These are phyloP conservation scores for Poeciliopsis occidentalis DNA, from an alignment of 2,113 vertebrate genomes.

Conservation along the genomic window DNA sequence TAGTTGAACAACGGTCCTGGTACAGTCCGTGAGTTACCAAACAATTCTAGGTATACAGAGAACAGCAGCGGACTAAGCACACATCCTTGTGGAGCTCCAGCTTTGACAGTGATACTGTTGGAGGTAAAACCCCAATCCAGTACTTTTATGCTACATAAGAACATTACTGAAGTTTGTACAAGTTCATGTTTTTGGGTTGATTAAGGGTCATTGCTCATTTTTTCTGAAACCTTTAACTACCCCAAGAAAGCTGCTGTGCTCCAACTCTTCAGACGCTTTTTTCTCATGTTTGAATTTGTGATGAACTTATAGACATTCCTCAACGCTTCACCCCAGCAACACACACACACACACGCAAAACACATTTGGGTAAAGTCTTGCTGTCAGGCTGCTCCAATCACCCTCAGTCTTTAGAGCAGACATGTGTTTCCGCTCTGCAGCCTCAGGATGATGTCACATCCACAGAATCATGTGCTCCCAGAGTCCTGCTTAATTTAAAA, in stretches of 20 bases:
- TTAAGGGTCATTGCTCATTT: not conserved
- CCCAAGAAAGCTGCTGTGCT: not conserved
- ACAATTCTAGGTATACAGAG: not conserved
- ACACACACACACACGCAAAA: conserved; percentile 36
- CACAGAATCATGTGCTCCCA: conserved; percentile 64
- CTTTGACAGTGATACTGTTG: not conserved
- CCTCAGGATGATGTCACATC: conserved; percentile 72
- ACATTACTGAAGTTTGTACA: not conserved
- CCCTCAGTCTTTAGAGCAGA: conserved; percentile 33
- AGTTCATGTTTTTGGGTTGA: not conserved
- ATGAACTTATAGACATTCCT: conserved; percentile 37
- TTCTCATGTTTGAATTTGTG: conserved; percentile 4
- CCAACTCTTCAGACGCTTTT: conserved; percentile 15
- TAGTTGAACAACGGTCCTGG: not conserved
- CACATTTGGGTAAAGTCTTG: conserved; percentile 30
- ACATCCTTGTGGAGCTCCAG: not conserved
- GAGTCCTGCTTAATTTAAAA: conserved; percentile 73
- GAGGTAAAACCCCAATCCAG: not conserved
- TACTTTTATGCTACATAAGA: not conserved
- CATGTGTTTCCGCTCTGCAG: conserved; percentile 76
- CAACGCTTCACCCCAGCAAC: conserved; percentile 7
- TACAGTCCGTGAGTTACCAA: not conserved
- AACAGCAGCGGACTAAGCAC: not conserved
- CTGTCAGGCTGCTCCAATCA: conserved; percentile 53
- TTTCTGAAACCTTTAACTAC: conserved; percentile 1